Percentiles rank a stretch among this genome's conserved stretches.
phyloP scores from a whole-genome alignment of 2,113 vertebrate species.

The Dipodomys spectabilis region DNA sequence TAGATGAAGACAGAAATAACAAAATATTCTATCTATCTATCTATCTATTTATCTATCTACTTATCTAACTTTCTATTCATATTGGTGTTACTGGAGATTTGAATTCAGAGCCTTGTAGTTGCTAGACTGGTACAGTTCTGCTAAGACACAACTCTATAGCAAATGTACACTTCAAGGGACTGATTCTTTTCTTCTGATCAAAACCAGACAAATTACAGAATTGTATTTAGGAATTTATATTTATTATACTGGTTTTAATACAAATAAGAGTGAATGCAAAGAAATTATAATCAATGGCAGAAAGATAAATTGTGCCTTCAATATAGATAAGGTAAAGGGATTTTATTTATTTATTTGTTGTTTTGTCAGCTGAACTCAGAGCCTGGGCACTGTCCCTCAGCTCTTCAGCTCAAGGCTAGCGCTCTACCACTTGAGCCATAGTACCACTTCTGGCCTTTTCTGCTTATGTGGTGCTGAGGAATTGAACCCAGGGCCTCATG shows the following conservation, averaged over 20 bases:
- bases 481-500: no score
- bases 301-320: conserved; percentile 32
- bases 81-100: no score
- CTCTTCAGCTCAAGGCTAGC: no score
- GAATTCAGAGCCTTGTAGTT: no score
- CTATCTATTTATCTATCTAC: no score
- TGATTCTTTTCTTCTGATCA: neutral
- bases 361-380: no score
- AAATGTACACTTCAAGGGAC: neutral
- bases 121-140: neutral
- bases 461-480: no score
- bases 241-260: neutral
- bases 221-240: conserved; percentile 26
- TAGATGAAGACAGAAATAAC: neutral
- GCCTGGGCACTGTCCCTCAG: no score
- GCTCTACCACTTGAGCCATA: no score
- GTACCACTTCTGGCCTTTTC: no score
- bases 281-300: neutral
- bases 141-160: neutral
- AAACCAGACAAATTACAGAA: neutral
- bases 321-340: neutral
- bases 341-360: neutral
- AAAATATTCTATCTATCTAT: neutral
- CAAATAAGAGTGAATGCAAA: neutral
- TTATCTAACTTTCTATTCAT: no score